Conservation (phyloP, 2,888 invertebrate genomes). For the Mesorhabditis spiculigera region DNA sequence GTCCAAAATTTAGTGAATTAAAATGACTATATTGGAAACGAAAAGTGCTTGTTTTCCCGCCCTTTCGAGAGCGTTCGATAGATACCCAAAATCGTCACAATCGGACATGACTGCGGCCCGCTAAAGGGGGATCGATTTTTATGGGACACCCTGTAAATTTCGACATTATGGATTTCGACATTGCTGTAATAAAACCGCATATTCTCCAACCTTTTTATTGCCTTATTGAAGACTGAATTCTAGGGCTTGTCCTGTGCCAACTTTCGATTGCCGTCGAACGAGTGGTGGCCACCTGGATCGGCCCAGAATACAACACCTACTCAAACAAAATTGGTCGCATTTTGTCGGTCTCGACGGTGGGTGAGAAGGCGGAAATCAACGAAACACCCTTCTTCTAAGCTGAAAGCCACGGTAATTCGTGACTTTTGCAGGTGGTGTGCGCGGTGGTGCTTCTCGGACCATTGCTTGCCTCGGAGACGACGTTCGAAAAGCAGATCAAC, state of each 20-base stretch:
- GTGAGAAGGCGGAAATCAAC: neutral
- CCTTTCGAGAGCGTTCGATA: no score
- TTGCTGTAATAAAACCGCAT: no score
- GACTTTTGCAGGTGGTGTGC: neutral
- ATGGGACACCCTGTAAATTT: no score
- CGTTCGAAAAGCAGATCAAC: neutral
- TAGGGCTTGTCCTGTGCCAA: neutral
- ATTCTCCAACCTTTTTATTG: no score
- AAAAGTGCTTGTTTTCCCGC: no score
- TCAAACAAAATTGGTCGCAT: neutral
- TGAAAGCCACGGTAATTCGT: neutral
- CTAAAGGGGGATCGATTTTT: no score
- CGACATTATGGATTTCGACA: no score
- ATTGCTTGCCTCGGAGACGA: constrained; percentile 5
- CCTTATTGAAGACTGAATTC: neutral
- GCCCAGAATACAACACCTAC: neutral
- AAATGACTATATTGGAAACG: no score
- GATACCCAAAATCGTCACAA: no score
- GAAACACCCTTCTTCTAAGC: neutral
- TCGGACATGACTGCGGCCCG: no score
- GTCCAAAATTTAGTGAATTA: no score
- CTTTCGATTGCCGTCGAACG: constrained; percentile 1
- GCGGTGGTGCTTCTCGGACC: neutral
- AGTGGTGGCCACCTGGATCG: constrained; percentile 6
- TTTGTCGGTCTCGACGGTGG: constrained; percentile 5